A percentile compares a stretch with the other conserved stretches of the same genome.
Conservation (phyloP, 2,797 vertebrate genomes). For the Psittacula derbiana region DNA sequence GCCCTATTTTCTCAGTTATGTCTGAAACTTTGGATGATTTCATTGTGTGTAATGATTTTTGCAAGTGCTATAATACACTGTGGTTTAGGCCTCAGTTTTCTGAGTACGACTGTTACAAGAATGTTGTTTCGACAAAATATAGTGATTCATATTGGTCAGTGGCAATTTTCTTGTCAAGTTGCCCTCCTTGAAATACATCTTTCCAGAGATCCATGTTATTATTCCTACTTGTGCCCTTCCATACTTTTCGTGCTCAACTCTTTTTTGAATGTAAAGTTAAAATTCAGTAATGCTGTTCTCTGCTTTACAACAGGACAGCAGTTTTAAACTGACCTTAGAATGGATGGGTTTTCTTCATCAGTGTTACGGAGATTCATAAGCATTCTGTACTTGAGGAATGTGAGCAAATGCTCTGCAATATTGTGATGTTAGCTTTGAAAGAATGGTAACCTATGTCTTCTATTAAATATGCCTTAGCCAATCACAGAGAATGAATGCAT, state of each 20-base stretch:
- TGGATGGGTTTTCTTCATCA: neutral
- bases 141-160: neutral
- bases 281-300: neutral
- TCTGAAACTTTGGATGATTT: neutral
- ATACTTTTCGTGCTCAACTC: neutral
- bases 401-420: neutral
- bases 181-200: neutral
- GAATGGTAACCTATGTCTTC: conserved; percentile 46
- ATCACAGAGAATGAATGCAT: conserved; percentile 85
- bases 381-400: neutral
- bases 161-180: neutral
- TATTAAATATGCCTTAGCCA: conserved; percentile 80
- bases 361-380: neutral
- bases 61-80: neutral
- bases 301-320: neutral
- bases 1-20: neutral
- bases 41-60: rapidly evolving
- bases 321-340: neutral
- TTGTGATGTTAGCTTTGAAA: neutral
- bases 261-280: neutral
- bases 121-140: neutral
- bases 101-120: neutral
- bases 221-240: neutral
- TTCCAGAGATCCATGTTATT: neutral
- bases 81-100: neutral